These are phyloP conservation scores for Lytechinus variegatus DNA, from an alignment of 35 echinoderm and acorn worm genomes.

Conservation along the genomic window DNA sequence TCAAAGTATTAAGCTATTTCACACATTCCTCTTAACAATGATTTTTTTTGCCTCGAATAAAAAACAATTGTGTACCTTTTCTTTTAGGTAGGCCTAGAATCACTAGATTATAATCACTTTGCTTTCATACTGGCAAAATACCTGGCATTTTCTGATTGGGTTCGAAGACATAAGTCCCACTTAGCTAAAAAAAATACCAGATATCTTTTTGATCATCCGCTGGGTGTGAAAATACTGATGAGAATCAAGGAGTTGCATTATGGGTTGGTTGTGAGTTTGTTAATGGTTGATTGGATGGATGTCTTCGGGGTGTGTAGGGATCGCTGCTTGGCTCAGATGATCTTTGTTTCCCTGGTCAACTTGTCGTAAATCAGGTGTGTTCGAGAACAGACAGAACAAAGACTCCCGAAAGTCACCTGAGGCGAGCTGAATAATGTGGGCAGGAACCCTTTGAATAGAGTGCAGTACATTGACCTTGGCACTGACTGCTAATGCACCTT, in stretches of 20 bases:
- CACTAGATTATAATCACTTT: too few species aligned
- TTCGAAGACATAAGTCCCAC: too few species aligned
- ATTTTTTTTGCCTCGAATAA: too few species aligned
- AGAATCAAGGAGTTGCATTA: not conserved
- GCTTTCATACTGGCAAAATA: too few species aligned
- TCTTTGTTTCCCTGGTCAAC: constrained; percentile 11
- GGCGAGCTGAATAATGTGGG: not conserved
- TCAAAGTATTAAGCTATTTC: too few species aligned
- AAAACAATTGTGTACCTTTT: too few species aligned
- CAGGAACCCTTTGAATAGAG: not conserved
- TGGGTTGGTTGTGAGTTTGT: not conserved
- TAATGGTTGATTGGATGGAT: not conserved
- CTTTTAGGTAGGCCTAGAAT: too few species aligned
- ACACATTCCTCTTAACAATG: too few species aligned
- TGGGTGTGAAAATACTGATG: not conserved
- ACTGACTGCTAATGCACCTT: not conserved
- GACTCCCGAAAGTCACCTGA: not conserved
- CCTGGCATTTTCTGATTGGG: too few species aligned
- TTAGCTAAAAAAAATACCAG: too few species aligned
- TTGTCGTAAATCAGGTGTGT: constrained; percentile 3
- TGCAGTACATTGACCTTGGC: not conserved
- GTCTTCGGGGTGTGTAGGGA: not conserved
- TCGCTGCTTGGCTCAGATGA: not conserved
- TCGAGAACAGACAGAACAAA: not conserved
- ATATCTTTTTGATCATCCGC: too few species aligned